Base-by-base conservation (phyloP, 2,113 vertebrate genomes). In the Marmota flaviventris region DNA sequence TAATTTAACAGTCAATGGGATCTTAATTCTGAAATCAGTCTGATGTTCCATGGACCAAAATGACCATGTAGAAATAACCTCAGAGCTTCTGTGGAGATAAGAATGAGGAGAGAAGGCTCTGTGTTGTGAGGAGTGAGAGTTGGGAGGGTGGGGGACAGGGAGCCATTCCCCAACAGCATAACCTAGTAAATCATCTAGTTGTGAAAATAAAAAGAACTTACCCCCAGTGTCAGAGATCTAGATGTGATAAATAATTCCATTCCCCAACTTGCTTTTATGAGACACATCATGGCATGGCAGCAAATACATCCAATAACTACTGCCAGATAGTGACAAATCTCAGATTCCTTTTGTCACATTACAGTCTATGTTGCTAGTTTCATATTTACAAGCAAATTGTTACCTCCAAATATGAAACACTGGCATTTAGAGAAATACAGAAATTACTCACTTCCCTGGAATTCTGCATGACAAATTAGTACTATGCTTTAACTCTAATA, bases 401-500 rank as follows among this genome's bases (percentile, higher is more conserved):
- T 98, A 87, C 77, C 95, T 97, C 98, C 96, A 98, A 98, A 98
- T 98, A 98, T 97, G 91, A 98, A 98, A 95, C 63, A 75, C 85
- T 97, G 98, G 98, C 94, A 97, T 98, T 98, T 97, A 97, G 95
- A 97, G 96, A 98, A 98, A 97, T 75, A 97, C 48, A 97, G 97
- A 98, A 98, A 98, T 98, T 98, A 98, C 96, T 98, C 98, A 98
- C 97, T 98, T 98, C 97, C 94, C 91, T 98, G 98, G 98, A 98
- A 98, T 98, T 98, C 96, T 98, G 94, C 97, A 98, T 98, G 98
- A 98, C 97, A 98, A 98, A 98, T 98, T 98, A 98, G 97, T 95
- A 88, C 94, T 98, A 84, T 69, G 86, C 93, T 98, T 98, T 86
- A 25, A 93, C 96, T 97, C 96, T 98, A 98, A 98, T 98, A 99